Evolutionary conservation across 1,140 invertebrate species (phyloP).

Genomic region (Leptonema lineaticorne): DNA sequence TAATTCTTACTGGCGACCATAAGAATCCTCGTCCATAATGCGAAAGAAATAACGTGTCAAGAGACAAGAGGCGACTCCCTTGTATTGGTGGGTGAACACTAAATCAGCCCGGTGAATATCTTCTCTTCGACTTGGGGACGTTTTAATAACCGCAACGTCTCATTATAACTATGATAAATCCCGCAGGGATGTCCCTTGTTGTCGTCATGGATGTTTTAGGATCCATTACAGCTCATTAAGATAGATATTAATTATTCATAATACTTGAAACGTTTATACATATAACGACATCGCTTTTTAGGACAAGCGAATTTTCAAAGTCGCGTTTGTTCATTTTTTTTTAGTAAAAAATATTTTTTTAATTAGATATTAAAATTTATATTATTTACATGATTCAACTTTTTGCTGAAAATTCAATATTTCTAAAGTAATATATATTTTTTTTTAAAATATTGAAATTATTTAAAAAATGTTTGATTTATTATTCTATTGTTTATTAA

Average conservation of each 20-base stretch:
- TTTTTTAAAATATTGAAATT: too few relatives aligned
- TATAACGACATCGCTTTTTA: too few relatives aligned
- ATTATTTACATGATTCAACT: too few relatives aligned
- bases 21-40: constrained; percentile 27
- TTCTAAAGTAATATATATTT: too few relatives aligned
- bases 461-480: too few relatives aligned
- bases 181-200: constrained; percentile 4
- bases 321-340: too few relatives aligned
- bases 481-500: too few relatives aligned
- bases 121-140: constrained; percentile 25
- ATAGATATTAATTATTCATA: background rate
- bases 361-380: too few relatives aligned
- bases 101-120: constrained; percentile 35
- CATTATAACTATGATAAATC: background rate
- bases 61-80: background rate
- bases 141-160: constrained; percentile 10
- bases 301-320: too few relatives aligned
- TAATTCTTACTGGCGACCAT: constrained; percentile 31
- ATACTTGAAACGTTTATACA: too few relatives aligned
- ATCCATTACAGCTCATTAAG: constrained; percentile 14
- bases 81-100: constrained; percentile 12
- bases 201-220: background rate
- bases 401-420: too few relatives aligned
- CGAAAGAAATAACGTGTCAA: constrained; percentile 33
- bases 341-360: too few relatives aligned